Base-by-base conservation (phyloP, 1,140 invertebrate genomes). In the Pogonomyrmex californicus region DNA sequence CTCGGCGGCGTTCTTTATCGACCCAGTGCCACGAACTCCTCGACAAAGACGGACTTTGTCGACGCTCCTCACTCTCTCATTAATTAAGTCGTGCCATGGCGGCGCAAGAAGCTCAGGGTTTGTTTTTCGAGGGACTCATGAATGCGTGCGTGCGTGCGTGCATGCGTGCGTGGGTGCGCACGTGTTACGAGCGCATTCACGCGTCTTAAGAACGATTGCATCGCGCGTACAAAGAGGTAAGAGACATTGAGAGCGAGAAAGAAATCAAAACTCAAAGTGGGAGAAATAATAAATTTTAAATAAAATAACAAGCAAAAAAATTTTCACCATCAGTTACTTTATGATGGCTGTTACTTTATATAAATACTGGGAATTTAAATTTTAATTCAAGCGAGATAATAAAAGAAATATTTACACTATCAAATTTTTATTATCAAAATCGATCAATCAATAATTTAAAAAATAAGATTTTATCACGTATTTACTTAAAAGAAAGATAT, bases 1-100 rank as follows among this genome's bases (percentile, higher is more conserved):
- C 70, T 62, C 56, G 54, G 10, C 73, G 49, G 65, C 60, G 73
- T 79, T 85, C 90, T 91, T 90, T 91, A 91, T 91, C 90, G 90
- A 91, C 90, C 90, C 90, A 91, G 87, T 91, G 82, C 89, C 87
- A 73, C 86, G 83, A 90, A 90, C 75, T 85, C 56, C 82, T 91
- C 78, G 89, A 91, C 86, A 91, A 88, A 91, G 87, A 78, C 77
- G 83, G 41, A 88, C 89, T 86, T 71, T 88, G 88, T 86, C 88
- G 89, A 77, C 63, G 75, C 73, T 85, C 44, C 79, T 85, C 54
- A 54, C 60, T 70, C 81, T 62, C 47, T 17, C 82, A 73, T 92
- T 92, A 92, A 91, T 88, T 91, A 88, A 87, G 88, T 88, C 88
- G 86, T 73, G 58, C 76, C 63, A 62, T 44, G 76, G 30, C 51